Evolutionary conservation across 37 sponge, comb jelly and placozoan genomes (phyloP).

Genomic region (Theonella swinhoei): DNA sequence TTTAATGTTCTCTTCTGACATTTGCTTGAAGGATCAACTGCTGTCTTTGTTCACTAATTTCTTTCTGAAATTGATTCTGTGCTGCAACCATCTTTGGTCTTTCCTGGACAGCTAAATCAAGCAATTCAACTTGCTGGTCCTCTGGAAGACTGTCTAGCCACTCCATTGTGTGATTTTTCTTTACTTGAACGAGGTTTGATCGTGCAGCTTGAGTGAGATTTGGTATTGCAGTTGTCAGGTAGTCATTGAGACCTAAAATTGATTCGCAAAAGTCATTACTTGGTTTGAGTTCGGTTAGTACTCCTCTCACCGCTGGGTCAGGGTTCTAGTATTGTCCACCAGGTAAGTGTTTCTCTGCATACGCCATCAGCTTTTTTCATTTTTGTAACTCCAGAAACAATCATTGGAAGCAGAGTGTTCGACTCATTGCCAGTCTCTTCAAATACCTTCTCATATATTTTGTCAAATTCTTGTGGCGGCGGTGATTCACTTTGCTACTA

Average conservation of each 20-base stretch:
- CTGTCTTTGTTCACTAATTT: not conserved
- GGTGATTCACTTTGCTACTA: conserved; percentile 12
- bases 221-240: no score
- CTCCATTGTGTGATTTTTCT: conserved; percentile 23
- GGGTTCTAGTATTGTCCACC: conserved; percentile 44
- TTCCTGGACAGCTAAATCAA: conserved; percentile 9
- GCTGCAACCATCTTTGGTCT: not conserved
- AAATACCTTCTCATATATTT: conserved; percentile 4
- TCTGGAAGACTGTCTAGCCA: conserved; percentile 5
- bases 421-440: no score
- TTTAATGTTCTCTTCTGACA: no score
- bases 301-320: not conserved
- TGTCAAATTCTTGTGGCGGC: not conserved
- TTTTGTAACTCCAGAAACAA: conserved; percentile 16
- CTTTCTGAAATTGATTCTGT: not conserved
- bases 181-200: no score
- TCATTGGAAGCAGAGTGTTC: not conserved
- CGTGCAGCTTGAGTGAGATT: conserved; percentile 7
- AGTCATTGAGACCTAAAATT: no score
- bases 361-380: conserved; percentile 22
- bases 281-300: not conserved
- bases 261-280: no score
- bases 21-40: no score
- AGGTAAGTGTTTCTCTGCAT: conserved; percentile 43
- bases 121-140: not conserved